Conservation (phyloP, 2,797 vertebrate species). For the Helostoma temminkii region DNA sequence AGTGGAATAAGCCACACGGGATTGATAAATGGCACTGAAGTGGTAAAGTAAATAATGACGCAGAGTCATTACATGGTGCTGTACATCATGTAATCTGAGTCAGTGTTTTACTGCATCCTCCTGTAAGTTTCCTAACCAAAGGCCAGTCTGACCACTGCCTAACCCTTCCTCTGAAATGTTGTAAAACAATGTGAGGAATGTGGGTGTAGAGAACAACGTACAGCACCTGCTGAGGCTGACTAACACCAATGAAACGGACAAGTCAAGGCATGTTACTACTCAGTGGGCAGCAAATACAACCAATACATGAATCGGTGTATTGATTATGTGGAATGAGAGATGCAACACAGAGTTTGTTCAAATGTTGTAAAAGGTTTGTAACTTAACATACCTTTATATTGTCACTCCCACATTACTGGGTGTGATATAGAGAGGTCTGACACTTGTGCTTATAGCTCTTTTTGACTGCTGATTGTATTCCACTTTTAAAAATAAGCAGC, state of each 20-base stretch:
- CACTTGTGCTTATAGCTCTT: no score
- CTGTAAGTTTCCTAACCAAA: neutral
- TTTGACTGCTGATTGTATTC: no score
- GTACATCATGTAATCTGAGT: slow-evolving; percentile 18
- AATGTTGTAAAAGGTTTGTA: neutral
- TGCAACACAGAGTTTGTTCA: neutral
- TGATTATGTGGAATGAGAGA: neutral
- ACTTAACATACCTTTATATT: no score
- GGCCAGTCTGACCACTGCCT: slow-evolving; percentile 6
- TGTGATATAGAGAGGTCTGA: neutral
- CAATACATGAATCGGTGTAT: neutral
- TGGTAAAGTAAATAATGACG: slow-evolving; percentile 37
- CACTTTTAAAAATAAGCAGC: no score
- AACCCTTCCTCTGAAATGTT: slow-evolving; percentile 1
- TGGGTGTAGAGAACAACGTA: slow-evolving; percentile 26
- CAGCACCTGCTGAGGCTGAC: slow-evolving; percentile 22
- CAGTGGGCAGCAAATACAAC: neutral
- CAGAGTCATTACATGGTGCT: slow-evolving; percentile 3
- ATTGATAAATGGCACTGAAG: slow-evolving; percentile 18
- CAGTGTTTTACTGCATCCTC: slow-evolving; percentile 9
- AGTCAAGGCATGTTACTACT: slow-evolving; percentile 51
- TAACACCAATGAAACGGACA: slow-evolving; percentile 29
- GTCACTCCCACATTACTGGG: neutral
- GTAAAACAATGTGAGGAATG: slow-evolving; percentile 67
- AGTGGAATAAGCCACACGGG: slow-evolving; percentile 22